Evolutionary conservation across 2,113 vertebrate genomes (phyloP), one percentile per base, ranked within the genome.

Genomic region (Cephalophus harveyi): DNA sequence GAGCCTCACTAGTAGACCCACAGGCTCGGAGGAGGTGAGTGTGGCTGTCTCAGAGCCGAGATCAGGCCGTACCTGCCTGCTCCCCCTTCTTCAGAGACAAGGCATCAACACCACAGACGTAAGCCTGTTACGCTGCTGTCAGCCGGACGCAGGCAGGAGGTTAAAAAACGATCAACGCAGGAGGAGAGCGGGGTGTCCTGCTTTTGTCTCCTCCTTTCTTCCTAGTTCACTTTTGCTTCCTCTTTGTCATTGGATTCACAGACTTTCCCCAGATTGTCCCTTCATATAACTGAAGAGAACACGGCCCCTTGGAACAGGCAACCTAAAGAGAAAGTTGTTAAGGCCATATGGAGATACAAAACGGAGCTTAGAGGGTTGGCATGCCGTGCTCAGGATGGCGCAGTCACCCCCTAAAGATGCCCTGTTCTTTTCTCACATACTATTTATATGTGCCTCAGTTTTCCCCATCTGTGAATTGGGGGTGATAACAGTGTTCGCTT

Each of bases 401-500:
- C 57, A 85, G 48, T 92, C 23, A n/a, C 17, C 7, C n/a, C 14
- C 57, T 78, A 33, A 55, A 78, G 52, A 89, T 3, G 48, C 48
- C 59, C 64, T 76, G 1, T 50, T 36, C 91, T 71, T 87, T 54
- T 83, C 46, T 74, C 40, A 19, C 28, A 40, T n/a, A 27, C 33
- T 95, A 1, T 28, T 60, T 59, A 6, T 87, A 9, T 55, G 59
- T 82, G 92, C 87, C 91, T 96, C 74, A 60, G 6, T 28, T 85
- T 97, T 46, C 67, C 74, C 74, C 90, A 82, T 88, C 59, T 87
- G 74, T 96, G 71, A 92, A 94, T 74, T 81, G 64, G 84, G 16
- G 13, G 21, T 55, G 28, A 7, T 52, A 59, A 43, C 5, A 87
- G 25, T 55, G 33, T 79, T 82, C 40, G 40, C 40, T 21, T 23